Base-by-base conservation (phyloP, 2,888 invertebrate genomes). In the Melolontha melolontha region DNA sequence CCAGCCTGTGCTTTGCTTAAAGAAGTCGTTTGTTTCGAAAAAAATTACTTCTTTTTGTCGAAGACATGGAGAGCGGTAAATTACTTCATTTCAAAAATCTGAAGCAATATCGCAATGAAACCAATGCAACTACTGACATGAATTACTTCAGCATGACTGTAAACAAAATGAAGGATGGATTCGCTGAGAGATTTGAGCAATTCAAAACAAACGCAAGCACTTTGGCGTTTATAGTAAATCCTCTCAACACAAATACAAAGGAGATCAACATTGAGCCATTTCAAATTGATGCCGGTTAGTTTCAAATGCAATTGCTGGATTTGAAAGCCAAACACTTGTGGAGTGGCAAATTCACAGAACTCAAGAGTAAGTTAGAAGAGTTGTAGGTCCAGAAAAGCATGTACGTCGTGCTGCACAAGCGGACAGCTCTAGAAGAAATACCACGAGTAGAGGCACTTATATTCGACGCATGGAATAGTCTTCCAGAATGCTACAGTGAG, bases 291-390 rank as follows among this genome's bases (percentile, higher is more conserved):
- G 59, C 70, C 73, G 73, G 67, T 67, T 75, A 71, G 64, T 44
- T 62, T n/a, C 16, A 62, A 74, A 75, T 71, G 70, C 72, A 75
- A 76, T 74, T 75, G 69, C 65, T 75, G 64, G 72, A 75, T 74
- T 75, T 73, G 70, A 75, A 77, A 76, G 74, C 65, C 66, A 74
- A 75, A 75, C 68, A 67, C 67, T 72, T 75, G 73, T 76, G 74
- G 73, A 78, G 73, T 76, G 70, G 72, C 49, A 76, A 74, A 69
- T 75, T 74, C 67, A 75, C 70, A 72, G 72, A 72, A 55, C 44
- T 73, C 67, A 74, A 73, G 69, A 75, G 71, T 66, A 70, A 71
- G 71, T 75, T 74, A 65, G 73, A 74, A 75, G 74, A 76, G 72
- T 71, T 77, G 70, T 71, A 77, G 74, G 75, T 72, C 70, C 63